Conservation (phyloP, 2,888 invertebrate genomes). For the Strigamia maritima region DNA sequence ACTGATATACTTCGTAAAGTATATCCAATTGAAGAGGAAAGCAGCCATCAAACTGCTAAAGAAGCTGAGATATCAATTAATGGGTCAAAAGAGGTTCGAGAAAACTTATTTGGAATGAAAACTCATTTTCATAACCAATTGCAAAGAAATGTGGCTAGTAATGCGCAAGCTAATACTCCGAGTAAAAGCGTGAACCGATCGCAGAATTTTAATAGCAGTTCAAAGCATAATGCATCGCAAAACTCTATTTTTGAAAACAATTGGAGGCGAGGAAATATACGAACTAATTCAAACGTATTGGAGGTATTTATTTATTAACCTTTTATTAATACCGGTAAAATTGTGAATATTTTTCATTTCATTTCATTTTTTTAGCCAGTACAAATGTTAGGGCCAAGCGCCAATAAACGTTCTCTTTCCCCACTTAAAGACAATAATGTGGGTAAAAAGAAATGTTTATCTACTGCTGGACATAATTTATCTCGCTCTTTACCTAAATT, state of each 20-base stretch:
- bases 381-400: background rate
- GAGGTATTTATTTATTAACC: background rate
- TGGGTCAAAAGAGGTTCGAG: background rate
- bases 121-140: background rate
- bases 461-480: background rate
- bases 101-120: background rate
- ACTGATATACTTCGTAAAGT: background rate
- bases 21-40: background rate
- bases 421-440: background rate
- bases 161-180: no score
- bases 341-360: background rate
- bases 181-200: background rate
- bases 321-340: no score
- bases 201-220: background rate
- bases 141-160: background rate
- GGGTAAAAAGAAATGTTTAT: background rate
- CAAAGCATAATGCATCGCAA: background rate
- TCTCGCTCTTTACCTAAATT: background rate
- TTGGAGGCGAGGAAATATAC: background rate
- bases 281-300: background rate
- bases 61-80: background rate
- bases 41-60: background rate
- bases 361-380: constrained; percentile 1
- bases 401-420: background rate
- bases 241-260: background rate